Evolutionary conservation across 2,797 vertebrate species (phyloP), one percentile per base, ranked within the genome.

Genomic region (Natrix natrix): DNA sequence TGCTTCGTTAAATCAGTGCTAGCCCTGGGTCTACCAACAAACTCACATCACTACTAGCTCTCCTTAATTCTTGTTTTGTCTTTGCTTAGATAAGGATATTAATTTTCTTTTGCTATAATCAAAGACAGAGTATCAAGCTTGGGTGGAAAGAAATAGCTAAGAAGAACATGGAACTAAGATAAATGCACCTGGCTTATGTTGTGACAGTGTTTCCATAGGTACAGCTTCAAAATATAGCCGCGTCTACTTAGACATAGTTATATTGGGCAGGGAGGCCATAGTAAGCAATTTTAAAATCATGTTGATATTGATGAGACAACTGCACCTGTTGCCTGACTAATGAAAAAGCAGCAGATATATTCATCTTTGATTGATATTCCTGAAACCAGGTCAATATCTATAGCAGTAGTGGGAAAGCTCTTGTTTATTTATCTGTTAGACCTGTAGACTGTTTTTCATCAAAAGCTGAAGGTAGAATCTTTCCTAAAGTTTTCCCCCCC

Each of bases 121-220:
- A 4, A 92, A 86, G 1, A 90, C 78, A 60, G 93, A 26, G 20
- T n/a, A n/a, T 48, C 22, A 61, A 37, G 28, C 17, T 14, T 43
- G 48, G 11, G 0, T 16, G 69, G 22, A 88, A 55, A 2, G 13
- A 88, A 57, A 26, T 28, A 6, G 86, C 63, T 60, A 3, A 66
- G 7, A 0, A 92, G 16, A 86, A 94, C 94, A 56, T 1, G 37
- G 48, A 91, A 66, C 63, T 28, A 60, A 93, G 93, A 78, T 66
- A 90, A 93, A 88, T 92, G 0, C 28, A 90, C 24, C 91, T 93
- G 16, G 78, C 3, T 93, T 88, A 59, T 88, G 7, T n/a, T 94
- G n/a, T 93, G 86, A 74, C 88, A 92, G 2, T 17, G 55, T 95
- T 97, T 95, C 93, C 89, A 93, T 74, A 90, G 93, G 90, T 92